These are phyloP conservation scores for Ophiothrix spiculata DNA, from an alignment of 35 echinoderm and acorn worm species.

Conservation along the genomic window DNA sequence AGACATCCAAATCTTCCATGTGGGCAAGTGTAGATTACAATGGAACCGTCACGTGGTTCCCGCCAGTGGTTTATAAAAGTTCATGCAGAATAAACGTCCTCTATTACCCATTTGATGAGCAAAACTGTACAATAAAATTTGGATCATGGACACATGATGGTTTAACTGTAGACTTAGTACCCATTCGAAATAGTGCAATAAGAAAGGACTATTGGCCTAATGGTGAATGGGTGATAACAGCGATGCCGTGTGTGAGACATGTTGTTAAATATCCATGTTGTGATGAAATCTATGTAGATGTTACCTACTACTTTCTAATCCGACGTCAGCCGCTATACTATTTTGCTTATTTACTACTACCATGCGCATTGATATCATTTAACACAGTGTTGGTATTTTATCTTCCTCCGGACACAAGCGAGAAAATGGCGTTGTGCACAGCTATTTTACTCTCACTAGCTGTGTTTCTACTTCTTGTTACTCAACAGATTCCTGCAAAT, in stretches of 20 bases:
- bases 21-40: conserved; percentile 79
- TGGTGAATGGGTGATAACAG: conserved; percentile 75
- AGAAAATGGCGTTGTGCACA: conserved; percentile 93
- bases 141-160: conserved; percentile 97
- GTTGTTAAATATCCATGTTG: conserved; percentile 63
- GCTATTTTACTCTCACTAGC: conserved; percentile 82
- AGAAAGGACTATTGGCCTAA: conserved; percentile 84
- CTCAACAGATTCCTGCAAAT: conserved; percentile 90
- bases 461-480: conserved; percentile 89
- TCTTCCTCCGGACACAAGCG: conserved; percentile 86
- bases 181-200: conserved; percentile 22
- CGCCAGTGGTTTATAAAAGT: conserved; percentile 88
- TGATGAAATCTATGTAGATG: conserved; percentile 69
- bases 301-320: conserved; percentile 68
- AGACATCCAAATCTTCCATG: conserved; percentile 8
- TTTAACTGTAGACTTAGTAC: conserved; percentile 56
- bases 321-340: conserved; percentile 90
- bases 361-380: conserved; percentile 91
- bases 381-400: conserved; percentile 96
- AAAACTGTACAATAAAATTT: conserved; percentile 84
- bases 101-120: conserved; percentile 96
- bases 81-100: conserved; percentile 84
- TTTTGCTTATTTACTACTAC: conserved; percentile 86
- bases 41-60: conserved; percentile 86
- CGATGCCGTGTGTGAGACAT: conserved; percentile 47